These are phyloP conservation scores for Cavia aperea DNA, from an alignment of 2,113 vertebrate species.

Conservation along the genomic window DNA sequence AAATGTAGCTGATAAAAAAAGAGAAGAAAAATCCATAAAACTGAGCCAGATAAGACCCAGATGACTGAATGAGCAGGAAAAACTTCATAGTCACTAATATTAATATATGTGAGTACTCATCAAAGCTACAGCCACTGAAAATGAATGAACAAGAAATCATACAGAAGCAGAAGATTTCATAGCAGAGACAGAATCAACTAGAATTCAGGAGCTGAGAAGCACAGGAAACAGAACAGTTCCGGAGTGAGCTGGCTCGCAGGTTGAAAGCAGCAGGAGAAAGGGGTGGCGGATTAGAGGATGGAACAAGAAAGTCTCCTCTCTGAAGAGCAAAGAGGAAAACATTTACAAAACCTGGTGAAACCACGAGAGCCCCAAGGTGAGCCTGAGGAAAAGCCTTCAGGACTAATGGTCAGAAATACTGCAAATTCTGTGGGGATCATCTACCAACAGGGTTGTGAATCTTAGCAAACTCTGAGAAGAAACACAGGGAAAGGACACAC, in stretches of 20 bases:
- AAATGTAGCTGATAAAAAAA: no score
- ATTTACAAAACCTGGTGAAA: neutral
- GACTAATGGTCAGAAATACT: accelerated
- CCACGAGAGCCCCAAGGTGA: accelerated
- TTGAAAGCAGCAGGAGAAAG: neutral
- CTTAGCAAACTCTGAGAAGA: neutral
- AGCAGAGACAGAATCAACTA: neutral
- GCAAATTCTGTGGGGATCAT: neutral
- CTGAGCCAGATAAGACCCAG: neutral
- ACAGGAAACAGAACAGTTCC: no score
- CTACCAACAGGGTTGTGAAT: neutral
- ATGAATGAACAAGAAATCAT: no score
- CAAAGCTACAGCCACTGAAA: no score
- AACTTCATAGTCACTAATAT: neutral
- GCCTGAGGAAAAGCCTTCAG: neutral
- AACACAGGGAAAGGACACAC: accelerated
- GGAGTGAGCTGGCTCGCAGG: no score
- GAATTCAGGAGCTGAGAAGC: neutral
- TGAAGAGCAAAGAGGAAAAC: neutral
- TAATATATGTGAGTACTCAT: neutral
- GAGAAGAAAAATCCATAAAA: neutral
- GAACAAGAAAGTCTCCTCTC: neutral
- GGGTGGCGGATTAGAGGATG: accelerated
- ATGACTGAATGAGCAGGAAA: neutral
- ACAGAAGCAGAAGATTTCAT: neutral